Evolutionary conservation across 1,140 invertebrate species (phyloP).

Genomic region (Octopus sinensis): DNA sequence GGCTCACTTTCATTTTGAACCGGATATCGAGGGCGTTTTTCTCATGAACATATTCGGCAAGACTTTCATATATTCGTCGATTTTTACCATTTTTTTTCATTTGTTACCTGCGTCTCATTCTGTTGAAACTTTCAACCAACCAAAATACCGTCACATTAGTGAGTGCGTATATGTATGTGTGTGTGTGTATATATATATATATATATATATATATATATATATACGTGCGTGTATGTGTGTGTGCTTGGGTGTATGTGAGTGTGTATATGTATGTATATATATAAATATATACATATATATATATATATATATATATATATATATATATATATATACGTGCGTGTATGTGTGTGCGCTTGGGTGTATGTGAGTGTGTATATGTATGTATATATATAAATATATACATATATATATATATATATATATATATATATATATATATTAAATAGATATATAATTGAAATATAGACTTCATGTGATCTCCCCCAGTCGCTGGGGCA

Average conservation of each 20-base stretch:
- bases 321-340: not conserved
- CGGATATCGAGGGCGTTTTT: not conserved
- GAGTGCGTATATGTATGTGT: not conserved
- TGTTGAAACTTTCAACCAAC: not conserved
- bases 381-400: not conserved
- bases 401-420: conserved; percentile 1
- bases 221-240: not conserved
- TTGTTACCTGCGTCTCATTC: not conserved
- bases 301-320: not conserved
- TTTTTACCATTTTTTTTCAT: not conserved
- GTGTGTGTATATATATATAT: not conserved
- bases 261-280: not conserved
- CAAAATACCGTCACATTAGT: not conserved
- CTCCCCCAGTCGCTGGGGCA: not conserved
- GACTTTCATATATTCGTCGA: not conserved
- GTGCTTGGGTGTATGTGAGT: not conserved
- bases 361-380: not conserved
- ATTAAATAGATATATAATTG: not conserved
- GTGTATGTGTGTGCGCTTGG: not conserved
- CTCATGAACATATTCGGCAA: not conserved
- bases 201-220: conserved; percentile 5
- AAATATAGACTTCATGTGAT: not conserved
- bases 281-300: not conserved
- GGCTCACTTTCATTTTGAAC: not conserved
- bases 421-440: not conserved